These are phyloP conservation scores for Tetragnatha montana DNA, from an alignment of 2,888 invertebrate genomes.

Conservation along the genomic window DNA sequence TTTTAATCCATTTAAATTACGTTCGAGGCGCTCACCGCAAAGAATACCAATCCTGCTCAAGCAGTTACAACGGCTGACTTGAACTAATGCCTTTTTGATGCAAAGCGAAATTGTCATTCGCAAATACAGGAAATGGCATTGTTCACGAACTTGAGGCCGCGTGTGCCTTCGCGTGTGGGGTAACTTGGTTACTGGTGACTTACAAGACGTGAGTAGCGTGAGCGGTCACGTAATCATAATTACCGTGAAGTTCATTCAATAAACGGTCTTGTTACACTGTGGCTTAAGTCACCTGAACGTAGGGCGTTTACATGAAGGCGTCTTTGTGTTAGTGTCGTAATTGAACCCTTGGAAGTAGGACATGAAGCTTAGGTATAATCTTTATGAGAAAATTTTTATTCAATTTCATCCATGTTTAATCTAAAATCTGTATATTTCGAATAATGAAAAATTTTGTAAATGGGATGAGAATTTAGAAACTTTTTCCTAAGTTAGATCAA, in stretches of 20 bases:
- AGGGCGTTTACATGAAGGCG: no score
- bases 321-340: no score
- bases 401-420: no score
- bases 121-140: constrained; percentile 53
- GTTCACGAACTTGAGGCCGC: constrained; percentile 33
- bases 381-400: no score
- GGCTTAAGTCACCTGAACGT: no score
- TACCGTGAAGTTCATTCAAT: constrained; percentile 56
- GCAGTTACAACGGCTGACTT: not conserved
- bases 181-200: constrained; percentile 19
- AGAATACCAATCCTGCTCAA: not conserved
- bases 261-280: not conserved
- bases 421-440: no score
- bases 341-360: no score
- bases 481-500: no score
- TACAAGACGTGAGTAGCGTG: constrained; percentile 25
- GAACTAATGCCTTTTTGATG: constrained; percentile 35
- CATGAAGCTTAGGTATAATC: no score
- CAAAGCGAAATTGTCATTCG: constrained; percentile 29
- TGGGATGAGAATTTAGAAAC: no score
- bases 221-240: constrained; percentile 45
- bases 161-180: constrained; percentile 25
- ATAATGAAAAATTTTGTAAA: no score
- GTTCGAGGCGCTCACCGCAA: not conserved
- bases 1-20: not conserved